phyloP scores from a whole-genome alignment of 2,113 vertebrate species.

The Psammodynastes pulverulentus region DNA sequence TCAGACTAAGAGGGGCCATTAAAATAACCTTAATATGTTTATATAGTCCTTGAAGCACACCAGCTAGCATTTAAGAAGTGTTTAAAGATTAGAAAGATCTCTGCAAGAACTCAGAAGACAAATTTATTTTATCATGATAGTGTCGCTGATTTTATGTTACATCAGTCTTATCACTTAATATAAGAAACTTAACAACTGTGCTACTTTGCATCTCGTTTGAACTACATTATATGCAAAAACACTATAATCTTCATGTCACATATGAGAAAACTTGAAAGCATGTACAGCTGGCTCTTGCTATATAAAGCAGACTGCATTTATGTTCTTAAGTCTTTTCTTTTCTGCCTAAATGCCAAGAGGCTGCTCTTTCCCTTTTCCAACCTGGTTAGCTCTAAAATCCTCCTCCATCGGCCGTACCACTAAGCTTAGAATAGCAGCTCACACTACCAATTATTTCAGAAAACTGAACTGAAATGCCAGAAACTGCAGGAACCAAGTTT shows the following conservation, averaged over 20 bases:
- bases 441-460: neutral
- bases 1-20: neutral
- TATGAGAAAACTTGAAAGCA: neutral
- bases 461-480: constrained; percentile 8
- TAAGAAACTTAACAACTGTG: neutral
- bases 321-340: neutral
- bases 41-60: neutral
- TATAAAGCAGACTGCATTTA: constrained; percentile 24
- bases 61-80: neutral
- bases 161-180: constrained; percentile 10
- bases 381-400: constrained; percentile 6
- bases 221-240: constrained; percentile 2
- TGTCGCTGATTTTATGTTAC: neutral
- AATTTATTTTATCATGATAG: neutral
- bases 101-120: constrained; percentile 1
- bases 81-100: constrained; percentile 7
- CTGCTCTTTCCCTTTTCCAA: neutral
- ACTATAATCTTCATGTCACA: constrained; percentile 40
- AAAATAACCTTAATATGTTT: neutral
- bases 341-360: constrained; percentile 9
- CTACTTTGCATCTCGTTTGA: constrained; percentile 40
- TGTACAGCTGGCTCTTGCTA: constrained; percentile 24
- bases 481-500: constrained; percentile 4
- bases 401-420: neutral
- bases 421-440: constrained; percentile 4